A percentile compares a stretch with the other conserved stretches of the same genome.
These are phyloP conservation scores for Monochamus alternatus DNA, from an alignment of 2,888 invertebrate genomes.

Conservation along the genomic window DNA sequence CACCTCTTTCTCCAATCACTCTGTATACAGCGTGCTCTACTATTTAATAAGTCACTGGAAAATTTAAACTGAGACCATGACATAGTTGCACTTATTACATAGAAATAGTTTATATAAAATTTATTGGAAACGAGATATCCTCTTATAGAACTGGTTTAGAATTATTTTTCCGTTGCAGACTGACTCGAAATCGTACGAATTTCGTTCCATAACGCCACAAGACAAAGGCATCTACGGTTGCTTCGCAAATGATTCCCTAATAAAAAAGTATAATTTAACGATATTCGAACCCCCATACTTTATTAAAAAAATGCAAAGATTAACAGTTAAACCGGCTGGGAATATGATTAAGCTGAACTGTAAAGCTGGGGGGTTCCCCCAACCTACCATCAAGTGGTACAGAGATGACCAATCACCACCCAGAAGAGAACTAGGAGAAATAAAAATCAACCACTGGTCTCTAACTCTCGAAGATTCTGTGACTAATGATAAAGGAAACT, in stretches of 20 bases:
- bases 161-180: background rate
- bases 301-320: conserved; percentile 66
- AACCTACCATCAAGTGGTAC: conserved; percentile 90
- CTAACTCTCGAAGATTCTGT: conserved; percentile 87
- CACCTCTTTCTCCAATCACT: no score
- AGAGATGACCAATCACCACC: conserved; percentile 80
- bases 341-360: conserved; percentile 83
- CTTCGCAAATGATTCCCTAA: conserved; percentile 44
- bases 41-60: no score
- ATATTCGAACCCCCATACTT: conserved; percentile 59
- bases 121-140: no score
- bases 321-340: conserved; percentile 83
- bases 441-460: conserved; percentile 81
- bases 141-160: no score
- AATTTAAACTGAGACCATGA: no score
- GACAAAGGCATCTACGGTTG: conserved; percentile 97
- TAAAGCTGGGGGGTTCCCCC: conserved; percentile 82
- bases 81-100: no score
- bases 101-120: no score
- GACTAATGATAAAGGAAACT: conserved; percentile 88
- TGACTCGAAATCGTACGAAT: conserved; percentile 26
- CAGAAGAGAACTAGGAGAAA: conserved; percentile 77
- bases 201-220: conserved; percentile 84
- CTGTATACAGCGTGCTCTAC: no score
- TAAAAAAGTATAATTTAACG: conserved; percentile 54